phyloP scores from a whole-genome alignment of 2,888 invertebrate species.

The Phania funesta region DNA sequence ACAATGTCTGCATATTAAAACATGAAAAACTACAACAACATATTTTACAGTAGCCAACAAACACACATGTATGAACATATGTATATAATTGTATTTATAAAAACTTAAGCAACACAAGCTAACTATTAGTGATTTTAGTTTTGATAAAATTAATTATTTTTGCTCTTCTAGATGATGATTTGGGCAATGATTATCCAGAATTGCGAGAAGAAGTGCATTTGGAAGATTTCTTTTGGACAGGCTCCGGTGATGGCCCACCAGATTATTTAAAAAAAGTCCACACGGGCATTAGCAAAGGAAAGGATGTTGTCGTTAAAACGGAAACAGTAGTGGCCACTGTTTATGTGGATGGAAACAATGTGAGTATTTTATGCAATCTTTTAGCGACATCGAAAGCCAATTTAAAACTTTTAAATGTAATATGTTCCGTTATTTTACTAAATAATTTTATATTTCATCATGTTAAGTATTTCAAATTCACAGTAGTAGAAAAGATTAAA shows the following conservation, averaged over 20 bases:
- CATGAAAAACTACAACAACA: conserved; percentile 27
- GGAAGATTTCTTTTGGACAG: conserved; percentile 95
- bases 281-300: conserved; percentile 82
- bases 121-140: conserved; percentile 2
- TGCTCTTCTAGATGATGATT: conserved; percentile 71
- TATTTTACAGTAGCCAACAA: conserved; percentile 73
- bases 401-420: background rate
- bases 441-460: too few species aligned
- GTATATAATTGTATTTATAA: background rate
- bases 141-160: background rate
- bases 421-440: too few species aligned
- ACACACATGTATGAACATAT: background rate
- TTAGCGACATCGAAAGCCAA: too few species aligned
- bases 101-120: background rate
- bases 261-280: conserved; percentile 80
- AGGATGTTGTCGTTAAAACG: conserved; percentile 83
- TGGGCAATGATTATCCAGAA: conserved; percentile 76
- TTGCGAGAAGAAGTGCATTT: conserved; percentile 80
- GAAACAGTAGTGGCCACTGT: conserved; percentile 87
- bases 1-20: conserved; percentile 67
- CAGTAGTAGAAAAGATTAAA: too few species aligned
- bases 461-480: too few species aligned
- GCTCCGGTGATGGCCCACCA: conserved; percentile 90
- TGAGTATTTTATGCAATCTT: conserved; percentile 68
- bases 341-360: conserved; percentile 82